A percentile compares a stretch with the other conserved stretches of the same genome.
Conservation (phyloP, 2,888 invertebrate species). For the Ichneumon xanthorius region DNA sequence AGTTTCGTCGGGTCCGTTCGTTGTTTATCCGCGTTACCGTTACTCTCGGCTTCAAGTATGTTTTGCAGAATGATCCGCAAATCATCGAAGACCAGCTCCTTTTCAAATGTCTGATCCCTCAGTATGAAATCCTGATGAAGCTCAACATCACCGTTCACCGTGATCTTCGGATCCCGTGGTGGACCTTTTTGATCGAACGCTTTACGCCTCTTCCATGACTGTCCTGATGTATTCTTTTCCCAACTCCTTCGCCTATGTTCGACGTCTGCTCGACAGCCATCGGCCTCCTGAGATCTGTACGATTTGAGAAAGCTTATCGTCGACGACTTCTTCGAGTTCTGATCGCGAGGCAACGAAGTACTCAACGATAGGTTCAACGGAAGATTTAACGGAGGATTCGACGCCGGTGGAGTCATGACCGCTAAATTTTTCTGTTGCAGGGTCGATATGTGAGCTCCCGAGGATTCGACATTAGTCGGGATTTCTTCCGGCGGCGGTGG, state of each 20-base stretch:
- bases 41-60: slow-evolving; percentile 30
- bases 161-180: background rate
- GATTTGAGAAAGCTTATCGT: slow-evolving; percentile 69
- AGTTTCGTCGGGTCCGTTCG: slow-evolving; percentile 3
- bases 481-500: slow-evolving; percentile 10
- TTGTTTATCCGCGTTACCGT: slow-evolving; percentile 49
- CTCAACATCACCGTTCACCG: background rate
- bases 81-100: slow-evolving; percentile 44
- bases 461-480: slow-evolving; percentile 15
- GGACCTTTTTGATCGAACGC: background rate
- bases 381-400: slow-evolving; percentile 7
- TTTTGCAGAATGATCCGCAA: slow-evolving; percentile 12
- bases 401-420: slow-evolving; percentile 62
- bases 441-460: background rate
- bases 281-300: slow-evolving; percentile 73
- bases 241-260: background rate
- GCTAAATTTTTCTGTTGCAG: slow-evolving; percentile 69
- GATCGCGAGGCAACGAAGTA: slow-evolving; percentile 58
- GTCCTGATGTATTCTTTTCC: background rate
- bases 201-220: background rate
- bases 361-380: background rate
- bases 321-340: slow-evolving; percentile 60
- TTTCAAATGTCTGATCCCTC: background rate
- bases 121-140: background rate
- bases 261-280: slow-evolving; percentile 23